These are phyloP conservation scores for Rhinoptilus africanus DNA, from an alignment of 2,113 vertebrate species.

Conservation along the genomic window DNA sequence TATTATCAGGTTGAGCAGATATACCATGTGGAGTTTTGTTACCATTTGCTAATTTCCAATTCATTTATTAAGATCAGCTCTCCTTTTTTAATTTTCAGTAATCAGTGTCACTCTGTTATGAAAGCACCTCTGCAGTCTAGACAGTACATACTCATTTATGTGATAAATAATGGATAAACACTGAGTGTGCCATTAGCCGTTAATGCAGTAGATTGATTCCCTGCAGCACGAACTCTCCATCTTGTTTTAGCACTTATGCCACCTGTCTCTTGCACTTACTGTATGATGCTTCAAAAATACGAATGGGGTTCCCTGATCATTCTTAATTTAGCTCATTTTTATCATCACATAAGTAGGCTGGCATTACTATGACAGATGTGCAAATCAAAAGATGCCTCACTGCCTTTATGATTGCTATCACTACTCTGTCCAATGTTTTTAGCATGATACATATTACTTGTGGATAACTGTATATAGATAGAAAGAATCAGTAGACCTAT, in stretches of 20 bases:
- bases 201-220: constrained; percentile 65
- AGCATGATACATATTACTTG: background rate
- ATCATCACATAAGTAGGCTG: background rate
- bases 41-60: constrained; percentile 50
- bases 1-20: background rate
- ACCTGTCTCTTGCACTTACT: constrained; percentile 39
- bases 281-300: background rate
- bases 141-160: constrained; percentile 60
- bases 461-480: background rate
- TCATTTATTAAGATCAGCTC: constrained; percentile 55
- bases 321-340: constrained; percentile 60
- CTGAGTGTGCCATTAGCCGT: constrained; percentile 49
- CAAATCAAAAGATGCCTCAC: background rate
- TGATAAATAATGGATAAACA: constrained; percentile 74
- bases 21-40: background rate
- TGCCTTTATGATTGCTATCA: background rate
- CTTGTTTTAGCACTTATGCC: constrained; percentile 58
- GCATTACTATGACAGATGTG: background rate
- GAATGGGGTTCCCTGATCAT: constrained; percentile 43
- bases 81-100: constrained; percentile 61
- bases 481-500: background rate
- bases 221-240: constrained; percentile 19
- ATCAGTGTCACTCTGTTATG: constrained; percentile 50
- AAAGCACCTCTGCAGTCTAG: constrained; percentile 66
- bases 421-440: background rate